A percentile compares a stretch with the other conserved stretches of the same genome.
phyloP scores from a whole-genome alignment of 2,888 invertebrate species.

The Amaurobius ferox region DNA sequence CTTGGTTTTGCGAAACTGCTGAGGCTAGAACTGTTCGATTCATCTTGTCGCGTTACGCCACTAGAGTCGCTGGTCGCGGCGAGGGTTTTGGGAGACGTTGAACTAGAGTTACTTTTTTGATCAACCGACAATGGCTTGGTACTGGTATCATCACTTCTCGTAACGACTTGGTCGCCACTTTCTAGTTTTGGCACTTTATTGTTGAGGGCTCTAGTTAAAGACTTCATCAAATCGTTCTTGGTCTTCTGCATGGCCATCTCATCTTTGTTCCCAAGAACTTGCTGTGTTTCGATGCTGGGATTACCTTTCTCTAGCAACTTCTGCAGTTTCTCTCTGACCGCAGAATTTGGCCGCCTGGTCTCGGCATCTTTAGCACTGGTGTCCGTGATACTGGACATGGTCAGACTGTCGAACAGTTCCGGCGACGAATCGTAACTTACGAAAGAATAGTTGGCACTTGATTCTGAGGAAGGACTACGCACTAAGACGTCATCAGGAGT shows the following conservation, averaged over 20 bases:
- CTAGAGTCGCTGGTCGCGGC: conserved; percentile 17
- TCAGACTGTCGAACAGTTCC: conserved; percentile 63
- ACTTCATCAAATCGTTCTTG: conserved; percentile 60
- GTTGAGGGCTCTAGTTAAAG: conserved; percentile 53
- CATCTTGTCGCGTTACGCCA: conserved; percentile 59
- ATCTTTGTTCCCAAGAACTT: conserved; percentile 30
- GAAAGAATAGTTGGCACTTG: conserved; percentile 38
- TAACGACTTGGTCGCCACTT: conserved; percentile 21
- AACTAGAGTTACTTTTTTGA: conserved; percentile 49
- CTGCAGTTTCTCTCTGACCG: conserved; percentile 50
- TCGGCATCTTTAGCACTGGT: conserved; percentile 21
- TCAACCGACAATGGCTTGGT: conserved; percentile 16
- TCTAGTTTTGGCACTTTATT: conserved; percentile 64
- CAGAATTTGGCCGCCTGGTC: conserved; percentile 24
- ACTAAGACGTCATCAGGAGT: conserved; percentile 65
- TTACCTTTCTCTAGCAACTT: conserved; percentile 49
- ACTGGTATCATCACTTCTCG: conserved; percentile 39
- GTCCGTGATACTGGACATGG: conserved; percentile 49
- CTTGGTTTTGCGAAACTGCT: conserved; percentile 37
- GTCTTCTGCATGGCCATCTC: conserved; percentile 45
- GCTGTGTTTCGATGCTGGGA: background rate
- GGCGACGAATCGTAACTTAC: conserved; percentile 38
- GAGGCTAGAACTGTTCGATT: conserved; percentile 50
- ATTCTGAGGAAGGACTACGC: conserved; percentile 22
- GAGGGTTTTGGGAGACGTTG: conserved; percentile 49